Evolutionary conservation across 2,888 invertebrate species (phyloP), one percentile per base, ranked within the genome.

Genomic region (Drosophila anomelani): DNA sequence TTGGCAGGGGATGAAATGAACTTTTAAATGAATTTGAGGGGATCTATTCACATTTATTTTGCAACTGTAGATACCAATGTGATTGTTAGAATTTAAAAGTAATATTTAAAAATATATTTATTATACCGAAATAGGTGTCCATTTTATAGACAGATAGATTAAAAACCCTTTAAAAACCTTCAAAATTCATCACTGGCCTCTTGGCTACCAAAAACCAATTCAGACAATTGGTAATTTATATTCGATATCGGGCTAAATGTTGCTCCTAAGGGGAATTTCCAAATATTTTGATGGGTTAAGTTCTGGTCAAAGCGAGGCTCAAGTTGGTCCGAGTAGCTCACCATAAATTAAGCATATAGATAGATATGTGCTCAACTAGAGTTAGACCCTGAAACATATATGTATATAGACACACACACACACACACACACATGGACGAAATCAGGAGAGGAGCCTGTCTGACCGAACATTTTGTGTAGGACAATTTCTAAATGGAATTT

Each of bases 401-500:
- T 26, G 54, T n/a, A 59, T 23, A 54, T 20, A 43, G 20, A 54
- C 53, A n/a, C 46, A 56, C 23, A n/a, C 23, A 23, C 38, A 23
- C 38, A 23, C 20, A 20, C 20, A 20, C 20, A 4, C 26, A 26
- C 4, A 23, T 26, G 6, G 34, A 15, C 3, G 36, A 34, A 34
- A 34, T 34, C 32, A 36, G 44, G 43, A 23, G 46, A 17, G 46
- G 44, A 32, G 34, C 34, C 36, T 47, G 70, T 70, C 71, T 57
- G 67, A 57, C 67, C 67, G 43, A 68, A 59, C 54, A 86, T 78
- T 82, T 84, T 78, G 86, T 88, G 76, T 85, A 70, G 75, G 73
- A 79, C 76, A 88, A 79, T 81, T 86, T 89, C 74, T 89, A 86
- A 89, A 89, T 88, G 90, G 88, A 86, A 86, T 89, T 86, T 86